Conservation (phyloP, 2,888 invertebrate species). For the Lithosia quadra region DNA sequence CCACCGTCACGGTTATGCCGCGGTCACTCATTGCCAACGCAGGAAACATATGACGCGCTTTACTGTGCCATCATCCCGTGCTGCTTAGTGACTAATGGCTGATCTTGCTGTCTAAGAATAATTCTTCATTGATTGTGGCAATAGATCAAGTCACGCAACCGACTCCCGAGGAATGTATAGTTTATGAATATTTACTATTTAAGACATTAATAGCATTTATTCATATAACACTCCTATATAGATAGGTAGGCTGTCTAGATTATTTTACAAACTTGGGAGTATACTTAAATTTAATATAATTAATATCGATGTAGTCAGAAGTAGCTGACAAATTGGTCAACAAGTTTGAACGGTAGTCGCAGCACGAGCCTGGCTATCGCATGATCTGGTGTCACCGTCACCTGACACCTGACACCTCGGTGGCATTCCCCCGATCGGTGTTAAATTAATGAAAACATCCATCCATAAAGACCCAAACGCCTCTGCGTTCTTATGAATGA, state of each 20-base stretch:
- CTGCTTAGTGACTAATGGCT: conserved; percentile 71
- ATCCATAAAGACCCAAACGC: conserved; percentile 86
- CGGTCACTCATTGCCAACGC: conserved; percentile 29
- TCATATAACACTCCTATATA: conserved; percentile 55
- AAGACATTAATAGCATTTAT: conserved; percentile 70
- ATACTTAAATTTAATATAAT: conserved; percentile 18
- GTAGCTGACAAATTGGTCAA: conserved; percentile 39
- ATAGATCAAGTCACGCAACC: conserved; percentile 80
- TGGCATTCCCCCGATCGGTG: conserved; percentile 76
- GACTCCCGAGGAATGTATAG: conserved; percentile 74
- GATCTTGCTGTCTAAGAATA: conserved; percentile 75
- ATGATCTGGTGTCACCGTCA: conserved; percentile 72
- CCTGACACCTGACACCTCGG: conserved; percentile 78
- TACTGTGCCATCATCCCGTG: conserved; percentile 30
- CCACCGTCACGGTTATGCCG: conserved; percentile 19
- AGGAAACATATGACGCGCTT: conserved; percentile 21
- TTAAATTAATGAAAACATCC: conserved; percentile 87
- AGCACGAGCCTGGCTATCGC: conserved; percentile 72
- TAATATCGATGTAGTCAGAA: conserved; percentile 49
- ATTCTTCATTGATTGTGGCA: conserved; percentile 75
- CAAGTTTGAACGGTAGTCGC: conserved; percentile 71
- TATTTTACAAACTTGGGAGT: conserved; percentile 7
- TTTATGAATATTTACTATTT: conserved; percentile 72
- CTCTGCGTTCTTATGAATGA: conserved; percentile 88
- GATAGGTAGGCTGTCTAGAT: conserved; percentile 32